Evolutionary conservation across 2,113 vertebrate species (phyloP).

Genomic region (Ceyx margarethae): DNA sequence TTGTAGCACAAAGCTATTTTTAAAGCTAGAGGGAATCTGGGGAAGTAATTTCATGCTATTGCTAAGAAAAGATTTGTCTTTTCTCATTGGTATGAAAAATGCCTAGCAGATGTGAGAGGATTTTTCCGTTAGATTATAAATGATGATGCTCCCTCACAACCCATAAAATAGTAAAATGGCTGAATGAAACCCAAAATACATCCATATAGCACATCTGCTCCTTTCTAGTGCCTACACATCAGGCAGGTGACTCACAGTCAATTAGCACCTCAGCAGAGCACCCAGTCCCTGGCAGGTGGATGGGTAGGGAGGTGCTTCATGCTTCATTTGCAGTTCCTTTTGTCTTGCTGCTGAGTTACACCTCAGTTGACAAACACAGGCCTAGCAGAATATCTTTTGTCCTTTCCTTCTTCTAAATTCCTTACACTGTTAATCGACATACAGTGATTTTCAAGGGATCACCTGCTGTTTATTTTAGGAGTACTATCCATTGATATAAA

Average conservation of each 20-base stretch:
- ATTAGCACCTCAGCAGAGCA: constrained; percentile 37
- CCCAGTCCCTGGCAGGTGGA: background rate
- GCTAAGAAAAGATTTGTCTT: constrained; percentile 51
- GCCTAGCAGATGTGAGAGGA: constrained; percentile 27
- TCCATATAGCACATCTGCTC: background rate
- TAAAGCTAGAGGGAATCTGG: constrained; percentile 43
- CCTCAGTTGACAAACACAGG: background rate
- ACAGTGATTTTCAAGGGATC: background rate
- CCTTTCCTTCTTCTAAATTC: background rate
- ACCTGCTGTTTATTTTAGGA: background rate
- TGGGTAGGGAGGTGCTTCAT: background rate
- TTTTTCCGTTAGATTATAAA: constrained; percentile 34
- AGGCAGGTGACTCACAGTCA: background rate
- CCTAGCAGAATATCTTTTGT: background rate
- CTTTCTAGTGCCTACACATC: background rate
- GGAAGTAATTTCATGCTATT: constrained; percentile 37
- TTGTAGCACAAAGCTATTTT: constrained; percentile 54
- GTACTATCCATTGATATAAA: background rate
- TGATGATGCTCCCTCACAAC: background rate
- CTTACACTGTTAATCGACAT: background rate
- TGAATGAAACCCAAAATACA: background rate
- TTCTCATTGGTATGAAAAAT: background rate
- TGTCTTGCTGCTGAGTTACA: background rate
- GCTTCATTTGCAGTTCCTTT: constrained; percentile 36
- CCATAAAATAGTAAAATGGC: background rate